phyloP scores from a whole-genome alignment of 2,113 vertebrate genomes.

The Mesitornis unicolor region DNA sequence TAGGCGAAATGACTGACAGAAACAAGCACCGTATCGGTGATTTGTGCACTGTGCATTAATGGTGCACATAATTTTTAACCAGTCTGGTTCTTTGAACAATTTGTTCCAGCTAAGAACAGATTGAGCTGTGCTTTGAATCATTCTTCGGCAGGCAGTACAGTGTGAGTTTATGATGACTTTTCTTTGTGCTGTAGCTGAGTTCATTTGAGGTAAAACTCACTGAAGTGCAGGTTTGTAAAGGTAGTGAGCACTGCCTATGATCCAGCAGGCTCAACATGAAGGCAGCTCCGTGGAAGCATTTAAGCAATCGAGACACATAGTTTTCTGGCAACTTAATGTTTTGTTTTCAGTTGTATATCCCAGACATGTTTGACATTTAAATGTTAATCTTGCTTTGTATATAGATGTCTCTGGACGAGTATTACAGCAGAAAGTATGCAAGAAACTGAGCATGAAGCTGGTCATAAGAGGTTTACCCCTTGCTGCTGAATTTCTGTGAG shows the following conservation, averaged over 20 bases:
- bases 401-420: neutral
- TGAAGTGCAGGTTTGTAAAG: neutral
- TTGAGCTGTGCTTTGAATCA: conserved; percentile 66
- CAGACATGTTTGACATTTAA: neutral
- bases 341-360: neutral
- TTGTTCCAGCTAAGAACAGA: conserved; percentile 69
- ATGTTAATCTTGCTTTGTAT: neutral
- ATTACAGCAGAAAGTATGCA: neutral
- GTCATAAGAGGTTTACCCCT: neutral
- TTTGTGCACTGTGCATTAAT: conserved; percentile 22
- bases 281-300: neutral
- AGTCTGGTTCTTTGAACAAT: conserved; percentile 54
- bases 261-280: neutral
- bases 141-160: conserved; percentile 39
- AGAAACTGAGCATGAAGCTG: neutral
- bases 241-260: neutral
- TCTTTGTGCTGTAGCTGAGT: conserved; percentile 30
- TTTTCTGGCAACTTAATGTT: neutral
- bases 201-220: conserved; percentile 48
- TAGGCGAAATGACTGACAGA: neutral
- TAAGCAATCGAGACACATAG: neutral
- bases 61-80: conserved; percentile 31
- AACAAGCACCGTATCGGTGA: neutral
- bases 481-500: neutral
- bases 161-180: conserved; percentile 24